phyloP scores from a whole-genome alignment of 2,888 invertebrate genomes.

The Acleris holmiana region DNA sequence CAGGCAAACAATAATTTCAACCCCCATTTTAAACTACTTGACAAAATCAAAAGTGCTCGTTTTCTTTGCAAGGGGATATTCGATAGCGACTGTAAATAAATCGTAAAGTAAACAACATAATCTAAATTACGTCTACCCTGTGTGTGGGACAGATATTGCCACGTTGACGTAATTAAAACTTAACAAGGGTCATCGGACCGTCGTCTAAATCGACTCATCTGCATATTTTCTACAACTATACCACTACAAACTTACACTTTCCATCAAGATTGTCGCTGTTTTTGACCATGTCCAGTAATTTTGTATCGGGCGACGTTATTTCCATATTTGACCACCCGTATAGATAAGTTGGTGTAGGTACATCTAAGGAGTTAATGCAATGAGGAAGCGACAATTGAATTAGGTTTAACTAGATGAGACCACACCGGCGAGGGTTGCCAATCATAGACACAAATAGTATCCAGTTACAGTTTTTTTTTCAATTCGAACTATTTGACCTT shows the following conservation, averaged over 20 bases:
- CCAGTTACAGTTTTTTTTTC: too few relatives aligned
- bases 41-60: too few relatives aligned
- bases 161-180: conserved; percentile 15
- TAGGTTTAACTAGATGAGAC: conserved; percentile 48
- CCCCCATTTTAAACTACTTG: too few relatives aligned
- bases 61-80: too few relatives aligned
- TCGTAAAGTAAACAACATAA: too few relatives aligned
- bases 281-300: background rate
- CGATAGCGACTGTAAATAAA: too few relatives aligned
- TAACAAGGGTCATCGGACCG: conserved; percentile 19
- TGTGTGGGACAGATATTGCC: background rate
- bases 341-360: conserved; percentile 19
- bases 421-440: conserved; percentile 25
- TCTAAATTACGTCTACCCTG: too few relatives aligned
- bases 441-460: conserved; percentile 25
- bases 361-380: conserved; percentile 52
- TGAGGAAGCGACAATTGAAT: conserved; percentile 79
- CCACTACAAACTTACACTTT: background rate
- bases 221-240: conserved; percentile 27
- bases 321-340: conserved; percentile 19
- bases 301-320: conserved; percentile 2
- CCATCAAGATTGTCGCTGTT: conserved; percentile 22
- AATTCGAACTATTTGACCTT: too few relatives aligned
- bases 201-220: conserved; percentile 13
- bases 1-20: too few relatives aligned